These are phyloP conservation scores for Pachliopta kotzebuea DNA, from an alignment of 2,888 invertebrate species.

Conservation along the genomic window DNA sequence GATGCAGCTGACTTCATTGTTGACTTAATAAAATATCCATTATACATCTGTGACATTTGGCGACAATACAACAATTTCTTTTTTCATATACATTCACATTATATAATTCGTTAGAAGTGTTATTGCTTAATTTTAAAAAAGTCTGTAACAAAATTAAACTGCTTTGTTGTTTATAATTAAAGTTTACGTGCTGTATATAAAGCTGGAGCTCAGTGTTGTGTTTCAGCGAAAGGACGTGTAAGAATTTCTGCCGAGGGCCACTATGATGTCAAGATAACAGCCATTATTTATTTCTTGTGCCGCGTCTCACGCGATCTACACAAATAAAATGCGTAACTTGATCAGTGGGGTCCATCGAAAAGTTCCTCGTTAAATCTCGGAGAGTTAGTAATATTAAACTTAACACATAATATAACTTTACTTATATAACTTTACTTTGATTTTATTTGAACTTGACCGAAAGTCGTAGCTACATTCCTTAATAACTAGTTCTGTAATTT, in stretches of 20 bases:
- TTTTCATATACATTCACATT: no score
- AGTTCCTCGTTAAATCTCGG: no score
- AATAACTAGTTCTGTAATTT: no score
- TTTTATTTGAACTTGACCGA: no score
- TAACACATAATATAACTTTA: no score
- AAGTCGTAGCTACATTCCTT: no score
- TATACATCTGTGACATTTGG: constrained; percentile 41
- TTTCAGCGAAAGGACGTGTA: constrained; percentile 71
- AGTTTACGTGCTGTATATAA: constrained; percentile 39
- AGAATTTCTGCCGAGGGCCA: constrained; percentile 71
- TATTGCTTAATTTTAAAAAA: no score
- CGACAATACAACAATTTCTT: constrained; percentile 26
- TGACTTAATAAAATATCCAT: constrained; percentile 54
- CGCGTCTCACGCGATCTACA: constrained; percentile 72
- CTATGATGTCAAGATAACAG: constrained; percentile 69
- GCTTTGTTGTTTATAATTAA: constrained; percentile 6
- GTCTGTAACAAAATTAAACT: no score
- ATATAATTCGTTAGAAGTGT: no score
- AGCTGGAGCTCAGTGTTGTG: constrained; percentile 53
- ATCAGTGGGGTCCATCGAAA: constrained; percentile 41
- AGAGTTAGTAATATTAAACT: no score
- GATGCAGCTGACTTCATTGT: constrained; percentile 66
- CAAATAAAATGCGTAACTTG: constrained; percentile 76
- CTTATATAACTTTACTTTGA: no score
- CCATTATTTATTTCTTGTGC: constrained; percentile 71